phyloP scores from a whole-genome alignment of 2,113 vertebrate genomes.

The Bubalus kerabau region DNA sequence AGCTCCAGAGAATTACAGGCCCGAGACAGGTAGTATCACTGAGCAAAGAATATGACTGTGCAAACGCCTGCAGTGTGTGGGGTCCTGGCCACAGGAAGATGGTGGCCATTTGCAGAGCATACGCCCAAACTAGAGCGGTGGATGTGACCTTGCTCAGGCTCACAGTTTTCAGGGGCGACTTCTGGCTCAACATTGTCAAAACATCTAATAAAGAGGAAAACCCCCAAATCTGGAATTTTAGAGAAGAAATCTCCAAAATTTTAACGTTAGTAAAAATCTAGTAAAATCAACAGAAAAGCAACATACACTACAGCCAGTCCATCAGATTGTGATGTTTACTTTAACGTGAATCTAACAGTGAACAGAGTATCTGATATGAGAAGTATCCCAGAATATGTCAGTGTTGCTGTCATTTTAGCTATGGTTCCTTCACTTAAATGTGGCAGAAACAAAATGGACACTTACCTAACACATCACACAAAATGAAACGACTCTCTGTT shows the following conservation, averaged over 20 bases:
- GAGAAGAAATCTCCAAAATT: background rate
- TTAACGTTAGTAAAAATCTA: background rate
- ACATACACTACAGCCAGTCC: background rate
- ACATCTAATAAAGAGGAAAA: background rate
- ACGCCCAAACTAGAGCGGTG: background rate
- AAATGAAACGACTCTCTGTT: background rate
- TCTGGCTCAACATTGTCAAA: background rate
- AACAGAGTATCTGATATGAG: background rate
- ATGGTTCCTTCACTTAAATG: background rate
- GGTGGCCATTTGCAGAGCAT: background rate
- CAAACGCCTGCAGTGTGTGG: background rate
- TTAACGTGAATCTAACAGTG: background rate
- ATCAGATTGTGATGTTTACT: background rate
- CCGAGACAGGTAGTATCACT: background rate
- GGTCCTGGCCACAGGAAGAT: fast-evolving
- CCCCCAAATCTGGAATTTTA: background rate
- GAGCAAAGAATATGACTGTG: background rate
- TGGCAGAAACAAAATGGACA: background rate
- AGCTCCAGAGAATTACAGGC: background rate
- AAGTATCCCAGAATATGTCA: background rate
- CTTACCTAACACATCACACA: background rate
- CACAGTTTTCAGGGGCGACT: background rate
- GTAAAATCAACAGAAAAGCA: background rate
- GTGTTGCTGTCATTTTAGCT: background rate
- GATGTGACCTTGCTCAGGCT: background rate